A percentile compares a stretch with the other conserved stretches of the same genome.
Evolutionary conservation across 1,140 invertebrate species (phyloP).

Genomic region (Drosophila arawakana): DNA sequence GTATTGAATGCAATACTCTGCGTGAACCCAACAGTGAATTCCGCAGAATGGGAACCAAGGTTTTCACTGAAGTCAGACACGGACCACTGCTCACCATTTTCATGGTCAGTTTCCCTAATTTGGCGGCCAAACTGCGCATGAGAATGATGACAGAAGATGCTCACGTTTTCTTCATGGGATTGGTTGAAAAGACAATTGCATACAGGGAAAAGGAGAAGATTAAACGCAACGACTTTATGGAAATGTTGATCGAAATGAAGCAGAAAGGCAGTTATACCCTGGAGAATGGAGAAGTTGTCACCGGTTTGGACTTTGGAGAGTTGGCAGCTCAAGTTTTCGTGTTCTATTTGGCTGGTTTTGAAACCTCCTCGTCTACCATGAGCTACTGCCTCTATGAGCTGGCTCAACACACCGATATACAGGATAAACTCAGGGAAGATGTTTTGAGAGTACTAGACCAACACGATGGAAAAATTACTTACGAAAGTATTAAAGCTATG

Average conservation of each 20-base stretch:
- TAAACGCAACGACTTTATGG: constrained; percentile 86
- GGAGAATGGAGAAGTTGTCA: constrained; percentile 59
- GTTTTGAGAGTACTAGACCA: constrained; percentile 84
- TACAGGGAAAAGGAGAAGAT: constrained; percentile 85
- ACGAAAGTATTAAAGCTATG: constrained; percentile 86
- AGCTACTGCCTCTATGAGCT: constrained; percentile 85
- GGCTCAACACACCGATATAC: constrained; percentile 84
- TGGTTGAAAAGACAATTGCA: constrained; percentile 85
- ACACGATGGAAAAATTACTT: constrained; percentile 85
- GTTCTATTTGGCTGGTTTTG: constrained; percentile 88
- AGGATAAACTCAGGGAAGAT: constrained; percentile 85
- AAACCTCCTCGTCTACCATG: constrained; percentile 85
- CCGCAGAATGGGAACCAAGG: constrained; percentile 71
- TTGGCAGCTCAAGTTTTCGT: constrained; percentile 86
- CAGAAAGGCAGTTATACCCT: constrained; percentile 50
- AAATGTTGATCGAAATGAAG: constrained; percentile 86
- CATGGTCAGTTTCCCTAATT: constrained; percentile 54
- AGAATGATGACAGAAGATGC: constrained; percentile 77
- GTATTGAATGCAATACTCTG: constrained; percentile 85
- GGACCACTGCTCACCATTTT: constrained; percentile 46
- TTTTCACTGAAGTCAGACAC: constrained; percentile 51
- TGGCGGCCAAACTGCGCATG: constrained; percentile 51
- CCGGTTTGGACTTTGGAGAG: constrained; percentile 66
- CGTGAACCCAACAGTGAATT: constrained; percentile 84
- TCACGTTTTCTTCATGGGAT: constrained; percentile 85